These are phyloP conservation scores for Loxodonta africana DNA, from an alignment of 2,113 vertebrate genomes.

Conservation along the genomic window DNA sequence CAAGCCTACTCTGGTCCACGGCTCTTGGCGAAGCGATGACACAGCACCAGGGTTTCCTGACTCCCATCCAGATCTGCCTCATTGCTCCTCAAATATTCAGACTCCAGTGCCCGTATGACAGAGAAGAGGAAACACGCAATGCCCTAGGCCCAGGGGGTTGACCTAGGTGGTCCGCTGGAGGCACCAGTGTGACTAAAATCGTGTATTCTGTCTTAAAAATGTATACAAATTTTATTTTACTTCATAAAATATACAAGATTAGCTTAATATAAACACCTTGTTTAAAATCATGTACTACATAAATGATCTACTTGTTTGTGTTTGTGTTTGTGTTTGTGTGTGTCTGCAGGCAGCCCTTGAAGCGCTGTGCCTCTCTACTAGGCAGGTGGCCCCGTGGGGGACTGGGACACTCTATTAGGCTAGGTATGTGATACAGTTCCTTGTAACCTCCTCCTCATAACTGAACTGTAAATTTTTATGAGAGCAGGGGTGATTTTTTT, in stretches of 20 bases:
- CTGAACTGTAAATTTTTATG: too few species aligned
- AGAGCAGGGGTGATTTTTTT: fast-evolving
- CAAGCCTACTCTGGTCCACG: not conserved
- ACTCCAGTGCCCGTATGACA: not conserved
- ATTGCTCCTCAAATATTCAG: not conserved
- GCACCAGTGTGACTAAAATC: not conserved
- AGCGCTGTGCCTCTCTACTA: fast-evolving
- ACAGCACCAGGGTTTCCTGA: not conserved
- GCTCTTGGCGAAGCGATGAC: not conserved
- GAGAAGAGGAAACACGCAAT: not conserved
- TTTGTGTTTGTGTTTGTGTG: not conserved
- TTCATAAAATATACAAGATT: not conserved
- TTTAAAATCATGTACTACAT: not conserved
- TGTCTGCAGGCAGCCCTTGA: not conserved
- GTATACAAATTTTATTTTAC: not conserved
- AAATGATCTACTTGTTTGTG: not conserved
- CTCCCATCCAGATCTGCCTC: not conserved
- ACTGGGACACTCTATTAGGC: too few species aligned
- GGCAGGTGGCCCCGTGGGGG: not conserved
- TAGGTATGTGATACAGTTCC: fast-evolving
- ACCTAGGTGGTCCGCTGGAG: too few species aligned
- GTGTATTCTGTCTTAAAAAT: not conserved
- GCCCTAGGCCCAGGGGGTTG: not conserved
- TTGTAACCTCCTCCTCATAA: not conserved
- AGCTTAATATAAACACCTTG: not conserved